Conservation (phyloP, 2,113 vertebrate species). For the Excalfactoria chinensis region DNA sequence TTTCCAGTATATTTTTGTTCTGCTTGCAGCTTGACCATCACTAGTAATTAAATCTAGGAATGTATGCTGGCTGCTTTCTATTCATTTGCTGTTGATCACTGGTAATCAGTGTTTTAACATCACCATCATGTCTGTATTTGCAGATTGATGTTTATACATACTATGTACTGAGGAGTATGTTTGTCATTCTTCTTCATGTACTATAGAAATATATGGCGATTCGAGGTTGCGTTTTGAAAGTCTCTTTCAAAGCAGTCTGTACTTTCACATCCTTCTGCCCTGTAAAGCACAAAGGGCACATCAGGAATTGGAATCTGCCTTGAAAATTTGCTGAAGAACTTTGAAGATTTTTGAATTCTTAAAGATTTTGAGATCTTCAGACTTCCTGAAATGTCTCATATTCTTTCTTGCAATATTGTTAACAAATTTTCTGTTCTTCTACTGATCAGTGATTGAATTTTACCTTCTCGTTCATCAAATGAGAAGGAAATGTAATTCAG, state of each 20-base stretch:
- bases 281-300: neutral
- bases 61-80: neutral
- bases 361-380: neutral
- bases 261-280: neutral
- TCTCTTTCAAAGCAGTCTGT: neutral
- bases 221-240: neutral
- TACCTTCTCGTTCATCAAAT: neutral
- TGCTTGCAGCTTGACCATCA: neutral
- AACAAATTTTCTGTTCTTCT: neutral
- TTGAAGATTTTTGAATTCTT: neutral
- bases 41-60: neutral
- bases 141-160: accelerated
- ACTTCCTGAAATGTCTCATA: neutral
- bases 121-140: neutral
- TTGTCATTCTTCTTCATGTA: neutral
- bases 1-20: neutral
- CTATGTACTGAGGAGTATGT: neutral
- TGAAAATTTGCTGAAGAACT: too few species aligned
- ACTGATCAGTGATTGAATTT: neutral
- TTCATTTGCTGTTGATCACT: neutral
- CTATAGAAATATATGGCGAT: neutral
- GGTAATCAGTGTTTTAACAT: neutral
- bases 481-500: neutral
- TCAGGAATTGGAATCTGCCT: neutral
- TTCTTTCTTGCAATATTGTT: neutral